Conservation (phyloP, 2,113 vertebrate species). For the Danio rerio region DNA sequence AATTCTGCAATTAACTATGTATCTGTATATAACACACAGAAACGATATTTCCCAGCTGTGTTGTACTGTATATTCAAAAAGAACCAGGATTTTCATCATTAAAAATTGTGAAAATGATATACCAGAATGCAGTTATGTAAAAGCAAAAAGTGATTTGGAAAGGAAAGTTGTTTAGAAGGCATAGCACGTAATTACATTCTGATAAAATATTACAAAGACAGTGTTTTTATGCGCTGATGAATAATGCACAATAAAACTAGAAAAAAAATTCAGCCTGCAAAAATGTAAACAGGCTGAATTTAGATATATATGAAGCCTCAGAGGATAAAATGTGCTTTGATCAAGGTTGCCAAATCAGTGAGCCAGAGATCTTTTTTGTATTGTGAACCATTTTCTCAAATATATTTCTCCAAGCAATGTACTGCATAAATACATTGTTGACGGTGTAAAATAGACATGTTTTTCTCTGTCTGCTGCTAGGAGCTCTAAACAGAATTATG, state of each 20-base stretch:
- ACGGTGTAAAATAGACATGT: neutral
- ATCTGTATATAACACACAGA: neutral
- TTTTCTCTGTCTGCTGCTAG: neutral
- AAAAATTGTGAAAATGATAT: neutral
- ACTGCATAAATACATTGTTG: neutral
- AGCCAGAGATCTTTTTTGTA: neutral
- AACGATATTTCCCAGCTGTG: too few relatives aligned
- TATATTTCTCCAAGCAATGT: neutral
- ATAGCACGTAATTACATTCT: neutral
- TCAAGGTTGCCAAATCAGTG: conserved; percentile 12
- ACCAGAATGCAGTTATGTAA: neutral
- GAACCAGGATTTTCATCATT: neutral
- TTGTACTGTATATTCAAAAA: neutral
- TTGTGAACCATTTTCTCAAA: neutral
- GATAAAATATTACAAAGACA: conserved; percentile 8
- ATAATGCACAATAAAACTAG: neutral
- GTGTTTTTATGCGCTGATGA: neutral
- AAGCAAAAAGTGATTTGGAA: neutral
- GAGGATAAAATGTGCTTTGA: conserved; percentile 15
- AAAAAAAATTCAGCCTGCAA: neutral
- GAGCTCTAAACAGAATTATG: neutral
- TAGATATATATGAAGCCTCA: neutral
- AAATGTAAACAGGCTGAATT: neutral
- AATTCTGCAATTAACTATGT: neutral
- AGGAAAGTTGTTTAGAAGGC: neutral